A percentile compares a stretch with the other conserved stretches of the same genome.
These are phyloP conservation scores for Petrophora chlorosata DNA, from an alignment of 2,888 invertebrate species.

Conservation along the genomic window DNA sequence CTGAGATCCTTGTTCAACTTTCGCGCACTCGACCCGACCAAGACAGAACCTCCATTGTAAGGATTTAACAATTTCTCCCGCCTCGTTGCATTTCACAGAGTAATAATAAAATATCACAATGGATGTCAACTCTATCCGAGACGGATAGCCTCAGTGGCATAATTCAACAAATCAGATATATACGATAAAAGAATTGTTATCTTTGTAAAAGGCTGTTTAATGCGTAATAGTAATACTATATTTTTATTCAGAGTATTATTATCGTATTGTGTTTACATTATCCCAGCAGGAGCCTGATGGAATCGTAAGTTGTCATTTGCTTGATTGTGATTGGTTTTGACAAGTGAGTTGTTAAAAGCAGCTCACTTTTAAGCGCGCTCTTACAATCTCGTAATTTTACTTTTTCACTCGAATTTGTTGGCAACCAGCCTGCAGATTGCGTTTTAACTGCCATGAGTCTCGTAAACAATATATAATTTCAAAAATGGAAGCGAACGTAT, in stretches of 20 bases:
- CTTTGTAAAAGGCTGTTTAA: constrained; percentile 54
- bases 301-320: too few species aligned
- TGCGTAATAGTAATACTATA: constrained; percentile 51
- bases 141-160: constrained; percentile 74
- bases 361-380: not conserved
- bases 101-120: constrained; percentile 82
- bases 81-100: constrained; percentile 76
- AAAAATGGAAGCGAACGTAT: constrained; percentile 56
- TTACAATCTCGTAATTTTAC: not conserved
- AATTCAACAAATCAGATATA: constrained; percentile 74
- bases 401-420: not conserved
- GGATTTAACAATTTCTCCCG: constrained; percentile 79
- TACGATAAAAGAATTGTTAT: constrained; percentile 64
- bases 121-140: constrained; percentile 78
- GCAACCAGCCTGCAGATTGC: not conserved
- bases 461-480: constrained; percentile 62
- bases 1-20: constrained; percentile 73
- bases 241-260: constrained; percentile 43
- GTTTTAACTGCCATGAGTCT: constrained; percentile 40
- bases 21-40: constrained; percentile 75
- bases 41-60: constrained; percentile 76
- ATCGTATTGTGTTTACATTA: too few species aligned
- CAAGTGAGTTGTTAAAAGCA: not conserved
- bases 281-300: constrained; percentile 6
- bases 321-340: constrained; percentile 4